These are phyloP conservation scores for Stramonita haemastoma DNA, from an alignment of 2,888 invertebrate species.

Conservation along the genomic window DNA sequence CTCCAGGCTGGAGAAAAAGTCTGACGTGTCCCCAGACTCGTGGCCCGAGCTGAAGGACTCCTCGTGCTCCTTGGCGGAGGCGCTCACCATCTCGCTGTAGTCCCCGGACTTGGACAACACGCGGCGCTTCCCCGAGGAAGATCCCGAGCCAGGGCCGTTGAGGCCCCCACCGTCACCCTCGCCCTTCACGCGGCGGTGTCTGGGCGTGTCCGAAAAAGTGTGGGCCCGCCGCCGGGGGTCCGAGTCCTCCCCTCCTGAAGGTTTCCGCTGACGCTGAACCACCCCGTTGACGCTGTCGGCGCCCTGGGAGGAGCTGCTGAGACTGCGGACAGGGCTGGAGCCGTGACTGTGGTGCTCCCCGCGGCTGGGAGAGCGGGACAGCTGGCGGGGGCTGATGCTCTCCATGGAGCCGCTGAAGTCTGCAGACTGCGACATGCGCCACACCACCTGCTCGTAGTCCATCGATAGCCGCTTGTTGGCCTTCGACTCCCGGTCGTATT, in stretches of 20 bases:
- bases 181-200: background rate
- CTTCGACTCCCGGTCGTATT: slow-evolving; percentile 86
- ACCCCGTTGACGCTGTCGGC: background rate
- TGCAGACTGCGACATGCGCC: slow-evolving; percentile 82
- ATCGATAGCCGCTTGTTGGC: slow-evolving; percentile 88
- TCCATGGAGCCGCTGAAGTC: slow-evolving; percentile 63
- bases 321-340: slow-evolving; percentile 32
- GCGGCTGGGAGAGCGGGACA: slow-evolving; percentile 37
- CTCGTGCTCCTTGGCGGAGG: background rate
- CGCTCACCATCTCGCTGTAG: slow-evolving; percentile 14
- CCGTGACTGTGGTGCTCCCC: slow-evolving; percentile 18
- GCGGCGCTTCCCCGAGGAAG: background rate
- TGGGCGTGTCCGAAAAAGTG: slow-evolving; percentile 60
- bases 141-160: background rate
- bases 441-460: slow-evolving; percentile 92
- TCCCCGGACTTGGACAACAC: slow-evolving; percentile 29
- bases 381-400: slow-evolving; percentile 48
- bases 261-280: slow-evolving; percentile 9
- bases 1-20: slow-evolving; percentile 32
- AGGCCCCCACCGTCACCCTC: background rate
- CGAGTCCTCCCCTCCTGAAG: slow-evolving; percentile 48
- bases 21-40: slow-evolving; percentile 22
- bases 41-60: slow-evolving; percentile 36
- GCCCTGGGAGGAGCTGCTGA: background rate
- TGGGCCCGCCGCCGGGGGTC: slow-evolving; percentile 67